phyloP scores from a whole-genome alignment of 1,140 invertebrate species.

The Drosophila paulistorum region DNA sequence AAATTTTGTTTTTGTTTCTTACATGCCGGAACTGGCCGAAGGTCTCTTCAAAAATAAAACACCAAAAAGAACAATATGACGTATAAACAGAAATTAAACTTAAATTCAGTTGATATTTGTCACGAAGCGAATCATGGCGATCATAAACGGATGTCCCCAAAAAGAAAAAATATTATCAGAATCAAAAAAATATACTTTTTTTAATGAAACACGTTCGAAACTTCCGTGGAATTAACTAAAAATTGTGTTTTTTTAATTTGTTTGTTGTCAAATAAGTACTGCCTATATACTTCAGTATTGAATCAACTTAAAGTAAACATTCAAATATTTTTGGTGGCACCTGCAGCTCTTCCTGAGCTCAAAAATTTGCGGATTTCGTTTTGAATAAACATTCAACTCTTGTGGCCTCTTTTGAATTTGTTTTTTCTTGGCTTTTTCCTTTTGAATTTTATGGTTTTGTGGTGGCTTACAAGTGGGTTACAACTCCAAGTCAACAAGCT shows the following conservation, averaged over 20 bases:
- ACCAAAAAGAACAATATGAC: constrained; percentile 20
- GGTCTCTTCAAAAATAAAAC: constrained; percentile 40
- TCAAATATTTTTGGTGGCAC: constrained; percentile 44
- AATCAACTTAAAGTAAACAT: constrained; percentile 23
- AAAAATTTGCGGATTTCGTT: constrained; percentile 7
- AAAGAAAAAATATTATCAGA: not conserved
- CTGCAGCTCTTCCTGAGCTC: constrained; percentile 24
- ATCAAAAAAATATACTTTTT: constrained; percentile 10
- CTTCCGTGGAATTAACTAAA: constrained; percentile 52
- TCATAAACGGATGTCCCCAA: constrained; percentile 52
- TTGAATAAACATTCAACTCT: constrained; percentile 38
- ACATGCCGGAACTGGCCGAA: constrained; percentile 70
- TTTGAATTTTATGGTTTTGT: not conserved
- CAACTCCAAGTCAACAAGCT: constrained; percentile 47
- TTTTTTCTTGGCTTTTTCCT: constrained; percentile 41
- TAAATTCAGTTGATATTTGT: constrained; percentile 54
- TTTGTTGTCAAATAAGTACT: constrained; percentile 2
- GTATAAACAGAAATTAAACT: constrained; percentile 59
- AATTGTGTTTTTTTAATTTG: not conserved
- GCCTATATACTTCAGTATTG: not conserved
- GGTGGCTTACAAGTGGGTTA: constrained; percentile 39
- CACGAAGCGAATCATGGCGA: constrained; percentile 47
- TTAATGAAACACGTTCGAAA: constrained; percentile 47
- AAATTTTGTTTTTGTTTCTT: constrained; percentile 38
- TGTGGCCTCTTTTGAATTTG: constrained; percentile 46